Evolutionary conservation across 2,113 vertebrate species (phyloP).

Genomic region (Centropus unirufus): DNA sequence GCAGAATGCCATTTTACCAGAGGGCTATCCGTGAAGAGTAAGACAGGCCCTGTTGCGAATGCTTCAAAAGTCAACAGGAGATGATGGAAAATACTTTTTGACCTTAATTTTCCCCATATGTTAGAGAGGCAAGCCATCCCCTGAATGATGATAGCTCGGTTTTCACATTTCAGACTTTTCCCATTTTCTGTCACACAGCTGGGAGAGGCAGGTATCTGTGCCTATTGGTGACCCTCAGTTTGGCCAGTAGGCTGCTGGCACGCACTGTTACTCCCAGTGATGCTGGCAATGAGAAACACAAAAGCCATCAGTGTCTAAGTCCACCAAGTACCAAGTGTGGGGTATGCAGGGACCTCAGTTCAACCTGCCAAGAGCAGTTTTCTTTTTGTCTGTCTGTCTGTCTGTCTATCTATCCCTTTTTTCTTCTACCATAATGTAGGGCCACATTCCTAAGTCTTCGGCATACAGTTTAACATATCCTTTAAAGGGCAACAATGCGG

Average conservation of each 20-base stretch:
- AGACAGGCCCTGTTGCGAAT: neutral
- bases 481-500: neutral
- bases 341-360: neutral
- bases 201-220: neutral
- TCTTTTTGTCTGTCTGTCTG: neutral
- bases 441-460: neutral
- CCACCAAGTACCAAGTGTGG: neutral
- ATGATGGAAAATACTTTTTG: neutral
- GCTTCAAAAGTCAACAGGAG: neutral
- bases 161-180: neutral
- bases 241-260: neutral
- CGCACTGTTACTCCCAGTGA: neutral
- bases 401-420: neutral
- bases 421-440: neutral
- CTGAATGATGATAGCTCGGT: neutral
- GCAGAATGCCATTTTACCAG: neutral
- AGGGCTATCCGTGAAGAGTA: neutral
- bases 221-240: neutral
- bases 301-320: neutral
- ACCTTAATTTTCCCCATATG: neutral
- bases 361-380: neutral
- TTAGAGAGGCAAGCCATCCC: neutral
- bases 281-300: neutral
- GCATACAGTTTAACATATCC: neutral
- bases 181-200: rapidly evolving